Conservation (phyloP, 2,113 vertebrate genomes). For the Tympanuchus pallidicinctus region DNA sequence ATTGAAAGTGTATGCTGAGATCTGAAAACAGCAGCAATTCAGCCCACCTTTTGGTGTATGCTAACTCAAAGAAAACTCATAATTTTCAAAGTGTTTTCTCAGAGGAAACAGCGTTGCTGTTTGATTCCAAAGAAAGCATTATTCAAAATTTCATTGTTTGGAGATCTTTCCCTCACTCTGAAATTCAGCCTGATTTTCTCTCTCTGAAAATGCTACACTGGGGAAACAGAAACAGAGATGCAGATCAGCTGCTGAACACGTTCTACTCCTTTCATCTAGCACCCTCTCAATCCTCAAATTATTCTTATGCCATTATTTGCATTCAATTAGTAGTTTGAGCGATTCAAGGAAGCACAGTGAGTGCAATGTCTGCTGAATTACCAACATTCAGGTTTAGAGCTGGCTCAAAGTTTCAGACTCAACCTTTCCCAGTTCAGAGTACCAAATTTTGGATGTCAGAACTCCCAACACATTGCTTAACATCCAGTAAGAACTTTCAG, state of each 20-base stretch:
- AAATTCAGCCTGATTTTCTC: conserved; percentile 7
- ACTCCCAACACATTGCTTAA: neutral
- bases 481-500: neutral
- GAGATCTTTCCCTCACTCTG: neutral
- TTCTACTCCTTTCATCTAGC: neutral
- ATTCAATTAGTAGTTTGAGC: neutral
- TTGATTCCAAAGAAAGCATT: neutral
- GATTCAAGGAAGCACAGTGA: neutral
- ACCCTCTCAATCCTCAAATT: neutral
- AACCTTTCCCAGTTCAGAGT: neutral
- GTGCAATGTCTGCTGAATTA: neutral
- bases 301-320: neutral
- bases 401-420: neutral
- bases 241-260: neutral
- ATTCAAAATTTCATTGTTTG: neutral
- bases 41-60: neutral
- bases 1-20: conserved; percentile 9
- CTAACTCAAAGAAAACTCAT: neutral
- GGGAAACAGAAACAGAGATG: neutral
- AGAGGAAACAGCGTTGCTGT: neutral
- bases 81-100: conserved; percentile 24
- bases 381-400: neutral
- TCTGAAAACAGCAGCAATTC: conserved; percentile 31
- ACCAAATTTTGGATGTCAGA: neutral
- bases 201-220: neutral